phyloP scores from a whole-genome alignment of 1,140 invertebrate genomes.

The Caenorhabditis inopinata region DNA sequence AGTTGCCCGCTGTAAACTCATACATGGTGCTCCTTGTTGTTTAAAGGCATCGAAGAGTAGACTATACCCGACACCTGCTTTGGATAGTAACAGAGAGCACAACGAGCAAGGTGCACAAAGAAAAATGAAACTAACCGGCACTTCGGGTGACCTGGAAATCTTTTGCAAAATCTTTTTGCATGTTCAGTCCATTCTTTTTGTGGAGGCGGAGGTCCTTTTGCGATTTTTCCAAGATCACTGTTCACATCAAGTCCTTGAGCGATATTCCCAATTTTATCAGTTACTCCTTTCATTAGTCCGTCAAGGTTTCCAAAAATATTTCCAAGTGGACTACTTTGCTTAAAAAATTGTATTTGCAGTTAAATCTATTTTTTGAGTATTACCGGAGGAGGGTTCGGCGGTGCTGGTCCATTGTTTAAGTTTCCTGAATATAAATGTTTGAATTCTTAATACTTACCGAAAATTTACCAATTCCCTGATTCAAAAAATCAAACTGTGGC shows the following conservation, averaged over 20 bases:
- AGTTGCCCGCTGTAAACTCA: constrained; percentile 32
- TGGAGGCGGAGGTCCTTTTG: not conserved
- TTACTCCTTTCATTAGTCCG: not conserved
- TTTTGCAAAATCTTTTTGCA: constrained; percentile 9
- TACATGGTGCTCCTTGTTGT: not conserved
- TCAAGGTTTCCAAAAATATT: not conserved
- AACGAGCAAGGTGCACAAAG: not conserved
- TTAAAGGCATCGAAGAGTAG: not conserved
- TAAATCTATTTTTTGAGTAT: too few relatives aligned
- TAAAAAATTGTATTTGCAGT: too few relatives aligned
- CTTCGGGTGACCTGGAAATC: constrained; percentile 37
- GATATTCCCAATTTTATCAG: not conserved
- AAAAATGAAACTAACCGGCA: not conserved
- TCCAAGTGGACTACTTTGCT: not conserved
- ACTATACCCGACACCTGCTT: not conserved
- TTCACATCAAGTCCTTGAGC: constrained; percentile 1
- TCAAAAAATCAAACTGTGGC: constrained; percentile 17
- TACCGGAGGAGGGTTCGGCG: not conserved
- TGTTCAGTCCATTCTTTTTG: constrained; percentile 14
- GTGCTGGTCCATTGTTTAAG: not conserved
- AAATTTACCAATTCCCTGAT: not conserved
- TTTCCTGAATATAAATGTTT: not conserved
- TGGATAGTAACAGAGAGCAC: not conserved
- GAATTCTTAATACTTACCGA: not conserved
- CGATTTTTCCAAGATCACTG: constrained; percentile 11